These are phyloP conservation scores for Pemphredon lugubris DNA, from an alignment of 2,888 invertebrate species.

Conservation along the genomic window DNA sequence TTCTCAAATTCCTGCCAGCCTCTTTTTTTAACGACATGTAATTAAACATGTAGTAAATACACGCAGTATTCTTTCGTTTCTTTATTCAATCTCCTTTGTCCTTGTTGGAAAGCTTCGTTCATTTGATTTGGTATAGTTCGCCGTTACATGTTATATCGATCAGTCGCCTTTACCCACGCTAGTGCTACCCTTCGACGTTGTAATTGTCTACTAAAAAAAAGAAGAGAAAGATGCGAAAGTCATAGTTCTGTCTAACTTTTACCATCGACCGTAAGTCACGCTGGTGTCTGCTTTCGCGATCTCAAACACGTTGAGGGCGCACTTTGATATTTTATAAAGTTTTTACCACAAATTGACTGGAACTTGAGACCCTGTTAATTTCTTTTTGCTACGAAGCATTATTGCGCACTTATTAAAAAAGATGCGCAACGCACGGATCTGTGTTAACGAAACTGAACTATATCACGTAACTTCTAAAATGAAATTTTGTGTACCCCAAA, in stretches of 20 bases:
- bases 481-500: too few relatives aligned
- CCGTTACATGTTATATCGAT: background rate
- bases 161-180: too few relatives aligned
- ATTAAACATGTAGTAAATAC: conserved; percentile 49
- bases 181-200: conserved; percentile 1
- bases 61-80: conserved; percentile 54
- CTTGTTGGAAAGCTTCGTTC: too few relatives aligned
- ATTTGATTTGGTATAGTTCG: background rate
- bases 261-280: background rate
- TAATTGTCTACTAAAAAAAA: background rate
- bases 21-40: conserved; percentile 48
- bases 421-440: too few relatives aligned
- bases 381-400: too few relatives aligned
- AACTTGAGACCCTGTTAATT: too few relatives aligned
- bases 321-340: conserved; percentile 4
- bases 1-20: conserved; percentile 36
- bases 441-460: too few relatives aligned
- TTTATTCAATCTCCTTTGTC: conserved; percentile 11
- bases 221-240: background rate
- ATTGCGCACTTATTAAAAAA: too few relatives aligned
- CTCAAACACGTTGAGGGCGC: conserved; percentile 7
- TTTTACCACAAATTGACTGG: too few relatives aligned
- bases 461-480: too few relatives aligned
- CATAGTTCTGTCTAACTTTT: conserved; percentile 1
- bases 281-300: background rate